A percentile compares a stretch with the other conserved stretches of the same genome.
These are phyloP conservation scores for Halcyon malimbica DNA, from an alignment of 2,113 vertebrate species.

Conservation along the genomic window DNA sequence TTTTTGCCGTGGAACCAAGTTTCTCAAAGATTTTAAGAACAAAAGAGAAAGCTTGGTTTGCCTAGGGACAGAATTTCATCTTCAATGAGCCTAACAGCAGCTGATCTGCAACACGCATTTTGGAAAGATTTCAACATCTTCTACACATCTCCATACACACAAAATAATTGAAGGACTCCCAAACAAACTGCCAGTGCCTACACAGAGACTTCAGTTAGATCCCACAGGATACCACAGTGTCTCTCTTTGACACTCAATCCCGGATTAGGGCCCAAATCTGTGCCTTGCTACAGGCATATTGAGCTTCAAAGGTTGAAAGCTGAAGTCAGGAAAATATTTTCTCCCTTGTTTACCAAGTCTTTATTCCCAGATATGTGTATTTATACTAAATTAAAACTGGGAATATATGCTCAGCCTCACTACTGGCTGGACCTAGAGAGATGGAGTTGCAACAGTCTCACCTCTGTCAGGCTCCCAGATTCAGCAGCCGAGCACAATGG, in stretches of 20 bases:
- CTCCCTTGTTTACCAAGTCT: neutral
- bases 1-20: neutral
- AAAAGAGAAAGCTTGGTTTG: neutral
- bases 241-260: neutral
- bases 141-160: neutral
- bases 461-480: neutral
- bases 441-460: neutral
- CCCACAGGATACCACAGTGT: neutral
- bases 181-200: neutral
- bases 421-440: neutral
- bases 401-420: neutral
- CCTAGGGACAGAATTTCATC: neutral
- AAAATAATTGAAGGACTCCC: neutral
- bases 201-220: neutral
- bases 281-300: neutral
- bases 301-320: neutral
- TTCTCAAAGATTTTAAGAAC: neutral
- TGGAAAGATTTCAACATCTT: neutral
- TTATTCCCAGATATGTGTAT: neutral
- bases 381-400: neutral
- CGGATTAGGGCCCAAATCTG: neutral
- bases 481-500: neutral
- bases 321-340: neutral
- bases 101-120: neutral
- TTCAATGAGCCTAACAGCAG: neutral